phyloP scores from a whole-genome alignment of 23 tunicate species.

The Styela clava region DNA sequence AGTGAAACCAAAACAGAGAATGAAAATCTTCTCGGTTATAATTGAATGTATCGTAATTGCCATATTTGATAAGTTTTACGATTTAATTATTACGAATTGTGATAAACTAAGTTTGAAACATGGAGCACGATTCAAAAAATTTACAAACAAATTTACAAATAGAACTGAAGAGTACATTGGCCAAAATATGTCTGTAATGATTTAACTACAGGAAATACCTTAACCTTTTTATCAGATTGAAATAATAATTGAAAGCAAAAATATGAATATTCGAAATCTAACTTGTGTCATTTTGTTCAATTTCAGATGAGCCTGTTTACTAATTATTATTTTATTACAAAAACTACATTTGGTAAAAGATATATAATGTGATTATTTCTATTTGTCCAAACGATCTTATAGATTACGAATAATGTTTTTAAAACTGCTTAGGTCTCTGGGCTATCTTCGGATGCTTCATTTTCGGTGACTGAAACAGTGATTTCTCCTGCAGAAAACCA shows the following conservation, averaged over 20 bases:
- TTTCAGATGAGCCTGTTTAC: too few species aligned
- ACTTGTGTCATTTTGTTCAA: too few species aligned
- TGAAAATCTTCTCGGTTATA: not conserved
- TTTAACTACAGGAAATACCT: too few species aligned
- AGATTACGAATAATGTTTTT: too few species aligned
- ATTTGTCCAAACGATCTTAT: too few species aligned
- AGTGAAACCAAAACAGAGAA: not conserved
- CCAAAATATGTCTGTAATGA: not conserved
- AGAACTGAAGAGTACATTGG: not conserved
- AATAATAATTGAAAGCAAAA: too few species aligned
- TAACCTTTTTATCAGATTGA: too few species aligned
- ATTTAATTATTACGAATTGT: not conserved
- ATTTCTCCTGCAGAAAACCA: constrained; percentile 15
- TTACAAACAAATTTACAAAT: not conserved
- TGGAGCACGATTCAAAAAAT: not conserved
- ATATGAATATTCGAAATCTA: too few species aligned
- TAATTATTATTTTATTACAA: too few species aligned
- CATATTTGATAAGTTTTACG: not conserved
- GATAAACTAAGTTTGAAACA: not conserved
- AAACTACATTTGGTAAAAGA: too few species aligned
- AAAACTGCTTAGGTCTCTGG: too few species aligned
- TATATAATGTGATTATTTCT: too few species aligned
- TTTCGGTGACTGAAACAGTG: constrained; percentile 4
- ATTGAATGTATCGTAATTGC: not conserved
- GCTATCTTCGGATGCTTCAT: not conserved